Percentiles rank a stretch among this genome's conserved stretches.
Evolutionary conservation across 2,888 invertebrate species (phyloP).

Genomic region (Drosophila engyochracea): DNA sequence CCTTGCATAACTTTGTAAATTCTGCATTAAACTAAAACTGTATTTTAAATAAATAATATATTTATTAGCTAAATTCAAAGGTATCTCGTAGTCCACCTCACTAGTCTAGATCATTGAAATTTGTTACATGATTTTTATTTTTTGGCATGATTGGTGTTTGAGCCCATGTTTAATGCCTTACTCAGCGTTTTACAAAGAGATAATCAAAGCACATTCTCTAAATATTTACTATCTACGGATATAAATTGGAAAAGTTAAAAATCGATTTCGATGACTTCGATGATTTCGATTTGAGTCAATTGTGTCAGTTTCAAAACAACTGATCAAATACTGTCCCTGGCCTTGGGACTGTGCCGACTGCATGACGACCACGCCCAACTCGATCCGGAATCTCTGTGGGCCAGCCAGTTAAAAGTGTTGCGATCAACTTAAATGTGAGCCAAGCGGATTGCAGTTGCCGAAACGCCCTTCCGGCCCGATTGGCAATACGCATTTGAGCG

Average conservation of each 20-base stretch:
- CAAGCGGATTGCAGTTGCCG: conserved; percentile 23
- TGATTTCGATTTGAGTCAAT: conserved; percentile 8
- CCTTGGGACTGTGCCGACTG: conserved; percentile 1
- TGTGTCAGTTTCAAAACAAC: conserved; percentile 7
- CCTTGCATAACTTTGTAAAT: background rate
- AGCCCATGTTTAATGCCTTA: conserved; percentile 5
- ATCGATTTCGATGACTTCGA: conserved; percentile 4
- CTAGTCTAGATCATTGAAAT: background rate
- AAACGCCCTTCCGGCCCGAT: conserved; percentile 27
- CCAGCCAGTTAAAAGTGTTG: conserved; percentile 19
- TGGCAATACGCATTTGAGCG: conserved; percentile 24
- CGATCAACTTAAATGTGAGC: conserved; percentile 13
- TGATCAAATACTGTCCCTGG: conserved; percentile 1
- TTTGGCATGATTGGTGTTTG: background rate
- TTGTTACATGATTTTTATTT: background rate
- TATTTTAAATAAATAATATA: background rate
- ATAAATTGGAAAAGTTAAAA: conserved; percentile 2
- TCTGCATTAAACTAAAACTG: background rate
- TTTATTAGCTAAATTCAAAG: background rate
- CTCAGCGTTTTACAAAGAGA: conserved; percentile 7
- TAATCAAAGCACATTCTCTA: background rate
- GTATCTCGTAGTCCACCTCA: background rate
- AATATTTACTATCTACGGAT: background rate
- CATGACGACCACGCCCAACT: background rate
- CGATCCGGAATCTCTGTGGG: conserved; percentile 6